Evolutionary conservation across 2,113 vertebrate species (phyloP).

Genomic region (Anthoscopus minutus): DNA sequence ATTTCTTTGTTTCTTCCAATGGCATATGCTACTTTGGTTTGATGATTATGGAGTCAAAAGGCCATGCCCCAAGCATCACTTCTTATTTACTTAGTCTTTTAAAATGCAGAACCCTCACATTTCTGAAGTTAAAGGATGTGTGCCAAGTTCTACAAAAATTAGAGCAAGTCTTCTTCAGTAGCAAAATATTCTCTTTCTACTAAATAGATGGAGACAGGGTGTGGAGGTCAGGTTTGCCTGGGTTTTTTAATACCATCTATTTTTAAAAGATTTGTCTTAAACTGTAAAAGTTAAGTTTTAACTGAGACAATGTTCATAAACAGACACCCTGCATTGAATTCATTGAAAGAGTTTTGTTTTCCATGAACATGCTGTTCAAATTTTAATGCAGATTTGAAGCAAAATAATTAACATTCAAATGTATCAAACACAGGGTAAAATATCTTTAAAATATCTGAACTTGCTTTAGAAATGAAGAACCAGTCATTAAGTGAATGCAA

Average conservation of each 20-base stretch:
- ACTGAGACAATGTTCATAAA: not conserved
- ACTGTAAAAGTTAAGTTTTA: not conserved
- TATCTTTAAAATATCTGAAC: not conserved
- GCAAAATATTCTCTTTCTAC: not conserved
- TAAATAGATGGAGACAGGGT: not conserved
- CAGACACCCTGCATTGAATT: not conserved
- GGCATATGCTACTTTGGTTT: not conserved
- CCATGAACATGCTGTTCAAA: not conserved
- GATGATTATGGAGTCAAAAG: not conserved
- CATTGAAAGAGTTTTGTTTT: not conserved
- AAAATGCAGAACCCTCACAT: not conserved
- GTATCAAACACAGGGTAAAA: not conserved
- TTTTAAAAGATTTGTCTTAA: not conserved
- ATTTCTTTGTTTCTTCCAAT: not conserved
- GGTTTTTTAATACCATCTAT: rapidly evolving
- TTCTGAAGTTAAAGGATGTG: not conserved
- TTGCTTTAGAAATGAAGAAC: not conserved
- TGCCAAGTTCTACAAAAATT: not conserved
- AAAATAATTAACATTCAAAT: not conserved
- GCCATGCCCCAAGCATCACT: not conserved
- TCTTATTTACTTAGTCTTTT: not conserved
- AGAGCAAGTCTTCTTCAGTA: not conserved
- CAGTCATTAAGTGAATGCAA: not conserved
- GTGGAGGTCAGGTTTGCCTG: not conserved
- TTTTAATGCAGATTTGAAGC: not conserved